These are phyloP conservation scores for Camelus dromedarius DNA, from an alignment of 2,113 vertebrate genomes.

Conservation along the genomic window DNA sequence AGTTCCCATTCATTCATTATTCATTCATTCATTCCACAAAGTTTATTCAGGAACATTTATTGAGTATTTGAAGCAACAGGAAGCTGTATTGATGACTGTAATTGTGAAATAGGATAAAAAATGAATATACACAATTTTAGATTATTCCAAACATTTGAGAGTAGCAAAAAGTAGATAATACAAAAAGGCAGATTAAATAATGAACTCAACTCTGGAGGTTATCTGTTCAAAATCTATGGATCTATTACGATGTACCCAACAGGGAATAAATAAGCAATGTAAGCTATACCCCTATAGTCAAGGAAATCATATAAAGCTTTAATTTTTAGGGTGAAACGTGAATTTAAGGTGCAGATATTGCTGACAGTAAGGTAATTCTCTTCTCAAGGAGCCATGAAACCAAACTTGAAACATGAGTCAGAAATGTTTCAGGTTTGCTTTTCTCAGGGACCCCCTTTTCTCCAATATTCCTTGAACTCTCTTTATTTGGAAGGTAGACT, in stretches of 20 bases:
- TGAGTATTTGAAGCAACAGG: not conserved
- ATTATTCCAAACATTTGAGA: conserved; percentile 32
- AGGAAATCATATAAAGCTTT: not conserved
- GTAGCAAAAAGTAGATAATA: not conserved
- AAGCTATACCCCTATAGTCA: not conserved
- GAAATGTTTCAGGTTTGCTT: not conserved
- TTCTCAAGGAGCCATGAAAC: not conserved
- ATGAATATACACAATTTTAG: not conserved
- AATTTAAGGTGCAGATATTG: not conserved
- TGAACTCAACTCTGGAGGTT: not conserved
- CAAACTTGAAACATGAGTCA: not conserved
- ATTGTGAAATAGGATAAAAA: not conserved
- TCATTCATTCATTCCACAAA: not conserved
- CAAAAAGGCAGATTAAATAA: not conserved
- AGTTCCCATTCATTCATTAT: not conserved
- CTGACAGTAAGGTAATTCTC: not conserved
- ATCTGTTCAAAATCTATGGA: not conserved
- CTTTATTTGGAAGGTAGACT: not conserved
- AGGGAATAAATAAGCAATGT: not conserved
- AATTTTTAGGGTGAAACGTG: not conserved
- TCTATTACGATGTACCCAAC: not conserved
- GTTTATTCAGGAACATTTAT: not conserved
- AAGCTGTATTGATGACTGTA: not conserved
- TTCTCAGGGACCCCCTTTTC: not conserved
- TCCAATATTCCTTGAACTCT: not conserved